A percentile compares a stretch with the other conserved stretches of the same genome.
Conservation (phyloP, 1,140 invertebrate species). For the Papilio polytes region DNA sequence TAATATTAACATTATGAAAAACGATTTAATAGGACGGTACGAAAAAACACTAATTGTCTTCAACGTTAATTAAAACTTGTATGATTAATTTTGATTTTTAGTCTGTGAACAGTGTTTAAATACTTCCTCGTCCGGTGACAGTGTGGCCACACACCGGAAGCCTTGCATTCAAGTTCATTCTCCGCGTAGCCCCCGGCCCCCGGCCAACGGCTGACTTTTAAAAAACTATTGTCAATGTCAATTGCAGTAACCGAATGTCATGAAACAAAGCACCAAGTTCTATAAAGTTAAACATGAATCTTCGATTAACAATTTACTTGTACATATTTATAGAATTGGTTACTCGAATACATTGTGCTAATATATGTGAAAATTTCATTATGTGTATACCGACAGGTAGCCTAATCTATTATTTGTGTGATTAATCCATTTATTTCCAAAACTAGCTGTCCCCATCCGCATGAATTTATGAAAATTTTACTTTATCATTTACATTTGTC, state of each 20-base stretch:
- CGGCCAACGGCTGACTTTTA: slow-evolving; percentile 6
- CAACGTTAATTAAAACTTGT: neutral
- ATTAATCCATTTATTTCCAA: no score
- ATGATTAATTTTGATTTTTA: neutral
- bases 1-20: no score
- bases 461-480: no score
- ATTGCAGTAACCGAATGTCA: neutral
- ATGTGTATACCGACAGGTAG: no score
- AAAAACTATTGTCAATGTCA: slow-evolving; percentile 21
- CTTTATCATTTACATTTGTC: no score
- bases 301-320: neutral
- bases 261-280: neutral
- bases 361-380: no score
- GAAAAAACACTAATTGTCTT: no score
- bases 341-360: neutral
- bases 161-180: slow-evolving; percentile 12
- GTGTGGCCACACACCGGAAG: neutral
- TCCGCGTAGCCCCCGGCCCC: neutral
- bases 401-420: no score
- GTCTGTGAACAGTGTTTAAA: neutral
- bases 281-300: neutral
- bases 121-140: neutral
- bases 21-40: no score
- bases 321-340: neutral
- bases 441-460: no score